These are phyloP conservation scores for Vesta saturnalis DNA, from an alignment of 2,888 invertebrate species.

Conservation along the genomic window DNA sequence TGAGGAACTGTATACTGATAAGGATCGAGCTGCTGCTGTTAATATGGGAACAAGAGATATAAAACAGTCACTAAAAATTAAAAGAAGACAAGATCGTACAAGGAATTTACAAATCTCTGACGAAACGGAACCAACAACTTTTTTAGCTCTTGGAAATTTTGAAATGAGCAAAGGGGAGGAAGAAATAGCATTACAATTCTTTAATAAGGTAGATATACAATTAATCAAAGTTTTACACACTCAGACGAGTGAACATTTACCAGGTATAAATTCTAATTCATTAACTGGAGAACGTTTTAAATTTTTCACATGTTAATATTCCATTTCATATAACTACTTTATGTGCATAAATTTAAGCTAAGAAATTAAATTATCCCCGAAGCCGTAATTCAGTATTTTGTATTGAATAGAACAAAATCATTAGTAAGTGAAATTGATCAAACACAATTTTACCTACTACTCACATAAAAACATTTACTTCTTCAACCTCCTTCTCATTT, in stretches of 20 bases:
- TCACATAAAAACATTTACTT: too few relatives aligned
- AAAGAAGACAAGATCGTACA: conserved; percentile 80
- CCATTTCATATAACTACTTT: too few relatives aligned
- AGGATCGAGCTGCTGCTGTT: conserved; percentile 90
- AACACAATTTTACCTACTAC: not conserved
- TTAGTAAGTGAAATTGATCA: not conserved
- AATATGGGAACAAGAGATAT: conserved; percentile 89
- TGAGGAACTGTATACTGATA: conserved; percentile 89
- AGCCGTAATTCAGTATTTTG: too few relatives aligned
- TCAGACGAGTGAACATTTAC: not conserved
- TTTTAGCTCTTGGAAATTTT: conserved; percentile 79
- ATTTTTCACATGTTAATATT: not conserved
- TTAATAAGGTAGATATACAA: conserved; percentile 74
- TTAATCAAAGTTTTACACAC: not conserved
- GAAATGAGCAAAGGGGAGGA: conserved; percentile 81
- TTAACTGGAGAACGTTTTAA: not conserved
- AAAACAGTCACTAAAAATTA: conserved; percentile 83
- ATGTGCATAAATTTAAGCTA: too few relatives aligned
- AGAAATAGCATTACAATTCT: conserved; percentile 77
- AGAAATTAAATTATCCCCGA: too few relatives aligned
- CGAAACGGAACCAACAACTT: conserved; percentile 80
- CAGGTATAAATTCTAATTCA: not conserved
- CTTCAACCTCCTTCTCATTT: too few relatives aligned
- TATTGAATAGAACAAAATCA: not conserved
- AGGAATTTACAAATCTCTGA: conserved; percentile 78